A percentile compares a stretch with the other conserved stretches of the same genome.
Evolutionary conservation across 2,888 invertebrate genomes (phyloP).

Genomic region (Ferrisia virgata): DNA sequence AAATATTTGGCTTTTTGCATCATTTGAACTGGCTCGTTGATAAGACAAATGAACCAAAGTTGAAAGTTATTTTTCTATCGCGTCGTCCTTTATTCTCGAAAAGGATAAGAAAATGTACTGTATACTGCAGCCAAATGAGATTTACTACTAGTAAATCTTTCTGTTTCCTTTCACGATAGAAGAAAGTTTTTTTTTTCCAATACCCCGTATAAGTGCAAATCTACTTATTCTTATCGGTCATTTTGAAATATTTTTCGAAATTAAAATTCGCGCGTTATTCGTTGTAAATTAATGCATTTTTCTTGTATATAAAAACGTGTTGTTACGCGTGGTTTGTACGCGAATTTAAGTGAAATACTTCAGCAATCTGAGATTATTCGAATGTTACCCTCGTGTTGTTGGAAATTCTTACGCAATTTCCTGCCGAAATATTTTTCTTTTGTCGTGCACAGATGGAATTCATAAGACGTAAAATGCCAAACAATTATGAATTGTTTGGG

Average conservation of each 20-base stretch:
- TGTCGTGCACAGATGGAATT: slow-evolving; percentile 7
- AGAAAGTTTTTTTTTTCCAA: neutral
- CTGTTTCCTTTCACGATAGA: neutral
- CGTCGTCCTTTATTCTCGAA: neutral
- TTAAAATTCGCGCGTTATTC: neutral
- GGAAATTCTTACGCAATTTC: slow-evolving; percentile 2
- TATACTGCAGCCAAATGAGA: neutral
- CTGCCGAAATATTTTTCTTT: slow-evolving; percentile 7
- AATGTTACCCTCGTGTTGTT: slow-evolving; percentile 4
- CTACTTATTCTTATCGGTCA: neutral
- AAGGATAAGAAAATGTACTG: neutral
- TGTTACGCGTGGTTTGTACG: slow-evolving; percentile 19
- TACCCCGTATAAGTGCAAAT: too few relatives aligned
- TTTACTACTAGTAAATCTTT: too few relatives aligned
- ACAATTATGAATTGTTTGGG: neutral
- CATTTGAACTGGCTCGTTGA: neutral
- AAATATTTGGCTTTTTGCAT: slow-evolving; percentile 16
- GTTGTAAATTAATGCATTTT: slow-evolving; percentile 22
- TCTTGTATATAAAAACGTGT: slow-evolving; percentile 18
- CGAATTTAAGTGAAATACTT: slow-evolving; percentile 15
- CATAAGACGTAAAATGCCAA: neutral
- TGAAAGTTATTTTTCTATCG: neutral
- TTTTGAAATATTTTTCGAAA: slow-evolving; percentile 8
- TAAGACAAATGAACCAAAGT: neutral
- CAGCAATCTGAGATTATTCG: neutral